Base-by-base conservation (phyloP, 2,888 invertebrate species). In the Chromoteleia sp. region DNA sequence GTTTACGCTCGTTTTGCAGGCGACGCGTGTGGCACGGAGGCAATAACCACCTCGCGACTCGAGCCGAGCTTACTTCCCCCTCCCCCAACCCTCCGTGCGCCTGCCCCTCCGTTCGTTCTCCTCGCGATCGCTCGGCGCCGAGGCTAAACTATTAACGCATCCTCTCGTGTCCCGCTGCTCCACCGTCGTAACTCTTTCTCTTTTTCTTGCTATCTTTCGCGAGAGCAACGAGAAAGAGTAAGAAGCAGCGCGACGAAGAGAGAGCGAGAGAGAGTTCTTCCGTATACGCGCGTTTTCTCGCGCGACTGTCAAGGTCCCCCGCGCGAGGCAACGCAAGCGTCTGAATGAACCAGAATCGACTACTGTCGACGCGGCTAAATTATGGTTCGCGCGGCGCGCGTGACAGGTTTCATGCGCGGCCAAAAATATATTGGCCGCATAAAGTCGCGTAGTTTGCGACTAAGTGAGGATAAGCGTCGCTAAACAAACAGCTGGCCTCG, bases 21-120 rank as follows among this genome's bases (percentile, higher is more conserved):
- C 77, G 56, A 70, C 48, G 79, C 74, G 80, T 75, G 75, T 81
- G 75, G 80, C 65, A 25, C 70, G 21, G 48, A 79, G 74, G 68
- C 79, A 79, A 74, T 74, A 79, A 79, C 73, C 79, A 73, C 65
- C 79, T 65, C 63, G 58, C 59, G 54, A 43, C 63, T 56, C 33
- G 59, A 10, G 19, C 25, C 39, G 19, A n/a, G n/a, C n/a, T n/a
- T n/a, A n/a, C 25, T 45, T 17, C 29, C 29, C 14, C 12, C 19
- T 12, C 45, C n/a, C 45, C 45, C 14, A 2, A 3, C 45, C 21
- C 21, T 48, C 48, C 41, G n/a, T n/a, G n/a, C n/a, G n/a, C n/a
- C n/a, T n/a, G n/a, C n/a, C n/a, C 33, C 41, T 19, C 33, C 33
- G 36, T 36, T 30, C 5, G 10, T 6, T 25, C 30, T 14, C 17